phyloP scores from a whole-genome alignment of 2,888 invertebrate species.

The Rhagophthalmus giganteus region DNA sequence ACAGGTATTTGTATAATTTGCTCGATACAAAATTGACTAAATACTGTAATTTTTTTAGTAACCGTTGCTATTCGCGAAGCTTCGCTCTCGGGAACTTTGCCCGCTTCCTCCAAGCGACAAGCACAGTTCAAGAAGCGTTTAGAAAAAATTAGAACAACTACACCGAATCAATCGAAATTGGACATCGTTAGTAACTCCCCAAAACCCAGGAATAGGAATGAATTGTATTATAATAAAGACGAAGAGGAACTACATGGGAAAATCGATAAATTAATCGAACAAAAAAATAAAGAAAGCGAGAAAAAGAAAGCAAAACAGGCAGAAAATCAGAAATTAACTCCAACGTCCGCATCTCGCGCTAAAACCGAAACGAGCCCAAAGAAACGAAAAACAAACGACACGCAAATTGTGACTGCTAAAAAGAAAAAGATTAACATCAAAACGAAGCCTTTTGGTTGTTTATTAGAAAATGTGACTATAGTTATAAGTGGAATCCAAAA shows the following conservation, averaged over 20 bases:
- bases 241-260: slow-evolving; percentile 54
- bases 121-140: slow-evolving; percentile 16
- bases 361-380: neutral
- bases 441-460: slow-evolving; percentile 59
- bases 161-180: no score
- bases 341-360: slow-evolving; percentile 9
- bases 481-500: slow-evolving; percentile 89
- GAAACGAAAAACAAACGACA: slow-evolving; percentile 31
- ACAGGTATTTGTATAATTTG: slow-evolving; percentile 40
- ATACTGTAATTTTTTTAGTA: slow-evolving; percentile 38
- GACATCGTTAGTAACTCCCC: no score
- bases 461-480: slow-evolving; percentile 70
- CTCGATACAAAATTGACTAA: no score
- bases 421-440: slow-evolving; percentile 39
- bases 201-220: slow-evolving; percentile 51
- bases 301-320: slow-evolving; percentile 47
- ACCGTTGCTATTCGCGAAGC: slow-evolving; percentile 60
- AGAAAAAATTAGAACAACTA: no score
- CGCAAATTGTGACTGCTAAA: slow-evolving; percentile 34
- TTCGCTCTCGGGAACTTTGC: slow-evolving; percentile 33
- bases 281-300: slow-evolving; percentile 50
- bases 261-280: slow-evolving; percentile 55
- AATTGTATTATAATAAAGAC: slow-evolving; percentile 58
- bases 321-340: slow-evolving; percentile 12
- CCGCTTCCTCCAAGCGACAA: slow-evolving; percentile 4